Evolutionary conservation across 2,113 vertebrate species (phyloP).

Genomic region (Callochromis pleurospilus): DNA sequence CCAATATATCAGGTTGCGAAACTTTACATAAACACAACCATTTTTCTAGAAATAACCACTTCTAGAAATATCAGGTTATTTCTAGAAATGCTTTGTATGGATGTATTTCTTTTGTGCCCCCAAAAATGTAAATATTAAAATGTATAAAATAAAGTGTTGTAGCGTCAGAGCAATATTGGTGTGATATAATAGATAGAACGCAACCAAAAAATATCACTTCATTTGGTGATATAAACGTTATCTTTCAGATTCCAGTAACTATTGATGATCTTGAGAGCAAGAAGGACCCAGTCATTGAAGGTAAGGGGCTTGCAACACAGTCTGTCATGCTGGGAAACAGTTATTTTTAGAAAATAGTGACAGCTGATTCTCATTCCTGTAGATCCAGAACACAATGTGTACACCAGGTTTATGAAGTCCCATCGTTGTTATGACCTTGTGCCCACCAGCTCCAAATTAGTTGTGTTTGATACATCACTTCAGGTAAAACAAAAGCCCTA

Average conservation of each 20-base stretch:
- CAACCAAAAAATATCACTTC: background rate
- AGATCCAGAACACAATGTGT: slow-evolving; percentile 81
- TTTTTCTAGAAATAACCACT: background rate
- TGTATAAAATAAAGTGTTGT: background rate
- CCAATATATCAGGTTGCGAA: background rate
- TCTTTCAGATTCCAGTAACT: slow-evolving; percentile 63
- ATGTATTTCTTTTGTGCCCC: background rate
- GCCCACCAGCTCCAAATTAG: slow-evolving; percentile 95
- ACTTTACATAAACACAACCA: background rate
- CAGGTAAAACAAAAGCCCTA: slow-evolving; percentile 72
- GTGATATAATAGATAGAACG: background rate
- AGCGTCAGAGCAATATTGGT: background rate
- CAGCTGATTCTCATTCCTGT: background rate
- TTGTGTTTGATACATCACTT: slow-evolving; percentile 95
- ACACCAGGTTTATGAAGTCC: slow-evolving; percentile 94
- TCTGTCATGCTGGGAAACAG: background rate
- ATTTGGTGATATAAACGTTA: background rate
- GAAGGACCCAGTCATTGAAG: slow-evolving; percentile 63
- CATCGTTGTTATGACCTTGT: slow-evolving; percentile 96
- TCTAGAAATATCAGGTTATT: background rate
- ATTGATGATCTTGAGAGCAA: slow-evolving; percentile 71
- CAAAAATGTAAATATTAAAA: background rate
- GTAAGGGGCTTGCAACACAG: slow-evolving; percentile 11
- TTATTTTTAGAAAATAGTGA: background rate
- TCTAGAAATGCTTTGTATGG: background rate